Evolutionary conservation across 2,797 vertebrate species (phyloP), one percentile per base, ranked within the genome.

Genomic region (Tangara arthus): DNA sequence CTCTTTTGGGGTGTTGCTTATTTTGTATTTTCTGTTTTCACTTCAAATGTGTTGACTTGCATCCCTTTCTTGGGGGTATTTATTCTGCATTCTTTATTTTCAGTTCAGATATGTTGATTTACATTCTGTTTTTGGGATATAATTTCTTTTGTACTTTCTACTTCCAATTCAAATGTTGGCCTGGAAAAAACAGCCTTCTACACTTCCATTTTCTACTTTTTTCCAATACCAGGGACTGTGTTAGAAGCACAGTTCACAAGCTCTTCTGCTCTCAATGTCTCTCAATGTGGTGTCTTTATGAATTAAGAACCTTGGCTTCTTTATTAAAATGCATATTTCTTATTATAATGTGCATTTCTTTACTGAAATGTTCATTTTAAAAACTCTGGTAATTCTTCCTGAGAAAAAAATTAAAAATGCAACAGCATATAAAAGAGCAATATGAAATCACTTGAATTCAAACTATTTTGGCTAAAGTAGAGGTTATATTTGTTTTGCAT

Each of bases 111-210:
- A 0, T 20, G 15, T 47, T 52, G 28, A 78, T 71, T 53, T 35
- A 3, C 13, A 35, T 15, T 41, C 17, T 4, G 1, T 15, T 19
- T 9, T 14, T 9, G 19, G 8, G 11, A 9, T 39, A 8, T n/a
- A 20, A 23, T 71, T 86, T 49, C 17, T 64, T 57, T 27, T 52
- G 7, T 24, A 4, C 69, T 89, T 85, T 77, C 41, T 68, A 4
- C 47, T 82, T 79, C 55, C 30, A 63, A 5, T 30, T 85, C 23
- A 34, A 26, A 20, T 86, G 50, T n/a, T 64, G 17, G 49, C 88
- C 61, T 69, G 24, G 9, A 22, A n/a, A 68, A 75, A 39, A 19
- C 3, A 79, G 12, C 8, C 34, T 55, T 21, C 28, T 69, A 6
- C 15, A 46, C 10, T 66, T 86, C 11, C 8, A 26, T 66, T 78